Percentiles rank a stretch among this genome's conserved stretches.
Evolutionary conservation across 2,113 vertebrate species (phyloP).

Genomic region (Caranx ignobilis): DNA sequence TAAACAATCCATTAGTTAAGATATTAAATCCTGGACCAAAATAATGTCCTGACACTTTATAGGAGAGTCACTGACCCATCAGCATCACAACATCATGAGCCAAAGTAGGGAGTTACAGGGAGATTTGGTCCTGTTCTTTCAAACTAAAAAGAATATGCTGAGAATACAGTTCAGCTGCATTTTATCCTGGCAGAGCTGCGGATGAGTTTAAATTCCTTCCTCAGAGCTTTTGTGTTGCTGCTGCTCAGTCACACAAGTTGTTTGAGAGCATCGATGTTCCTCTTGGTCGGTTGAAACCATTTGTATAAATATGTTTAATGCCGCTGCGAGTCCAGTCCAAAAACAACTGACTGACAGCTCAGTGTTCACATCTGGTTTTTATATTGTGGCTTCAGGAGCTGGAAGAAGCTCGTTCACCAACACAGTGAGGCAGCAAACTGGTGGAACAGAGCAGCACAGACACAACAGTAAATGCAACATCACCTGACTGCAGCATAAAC

Average conservation of each 20-base stretch:
- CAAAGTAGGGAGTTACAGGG: background rate
- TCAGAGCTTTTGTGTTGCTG: background rate
- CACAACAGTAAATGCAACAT: conserved; percentile 5
- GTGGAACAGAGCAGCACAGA: background rate
- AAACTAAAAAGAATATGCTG: background rate
- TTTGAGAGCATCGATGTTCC: no score
- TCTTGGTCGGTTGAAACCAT: conserved; percentile 6
- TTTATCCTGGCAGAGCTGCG: background rate
- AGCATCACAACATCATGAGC: background rate
- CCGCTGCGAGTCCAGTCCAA: background rate
- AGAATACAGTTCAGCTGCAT: background rate
- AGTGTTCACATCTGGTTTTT: conserved; percentile 28
- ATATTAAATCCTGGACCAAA: background rate
- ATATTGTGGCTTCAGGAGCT: conserved; percentile 19
- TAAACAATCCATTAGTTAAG: background rate
- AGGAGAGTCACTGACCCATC: background rate
- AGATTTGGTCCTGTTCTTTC: background rate
- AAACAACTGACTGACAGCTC: conserved; percentile 5
- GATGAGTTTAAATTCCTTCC: background rate
- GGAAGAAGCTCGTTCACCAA: background rate
- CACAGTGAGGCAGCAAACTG: background rate
- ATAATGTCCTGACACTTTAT: background rate
- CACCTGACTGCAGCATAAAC: background rate
- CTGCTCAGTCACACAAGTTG: no score
- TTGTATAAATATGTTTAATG: conserved; percentile 18